These are phyloP conservation scores for Lochmaea crataegi DNA, from an alignment of 2,888 invertebrate genomes.

Conservation along the genomic window DNA sequence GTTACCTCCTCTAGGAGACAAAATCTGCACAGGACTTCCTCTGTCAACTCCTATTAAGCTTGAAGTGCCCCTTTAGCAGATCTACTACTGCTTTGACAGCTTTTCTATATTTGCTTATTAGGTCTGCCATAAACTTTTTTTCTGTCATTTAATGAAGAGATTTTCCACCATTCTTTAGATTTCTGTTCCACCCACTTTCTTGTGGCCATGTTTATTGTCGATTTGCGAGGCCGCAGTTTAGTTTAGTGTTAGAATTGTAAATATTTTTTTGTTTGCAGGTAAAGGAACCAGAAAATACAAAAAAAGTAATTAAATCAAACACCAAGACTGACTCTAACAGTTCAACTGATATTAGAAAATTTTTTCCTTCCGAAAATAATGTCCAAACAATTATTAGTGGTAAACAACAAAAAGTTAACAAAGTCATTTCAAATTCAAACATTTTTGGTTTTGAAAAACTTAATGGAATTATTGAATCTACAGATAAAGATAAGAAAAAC, in stretches of 20 bases:
- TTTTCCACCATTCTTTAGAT: too few relatives aligned
- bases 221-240: too few relatives aligned
- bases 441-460: slow-evolving; percentile 52
- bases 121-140: too few relatives aligned
- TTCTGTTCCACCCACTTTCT: neutral
- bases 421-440: slow-evolving; percentile 48
- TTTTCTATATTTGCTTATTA: too few relatives aligned
- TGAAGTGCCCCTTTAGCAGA: too few relatives aligned
- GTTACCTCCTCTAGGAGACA: too few relatives aligned
- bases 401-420: slow-evolving; percentile 38
- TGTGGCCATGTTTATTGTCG: too few relatives aligned
- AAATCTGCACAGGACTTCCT: too few relatives aligned
- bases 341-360: slow-evolving; percentile 53
- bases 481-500: slow-evolving; percentile 8
- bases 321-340: slow-evolving; percentile 41
- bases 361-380: slow-evolving; percentile 44
- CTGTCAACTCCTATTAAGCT: too few relatives aligned
- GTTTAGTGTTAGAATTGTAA: neutral
- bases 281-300: slow-evolving; percentile 52
- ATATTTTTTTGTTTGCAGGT: slow-evolving; percentile 44
- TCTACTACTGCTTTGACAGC: too few relatives aligned
- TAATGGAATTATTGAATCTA: slow-evolving; percentile 24
- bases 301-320: slow-evolving; percentile 45
- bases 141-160: too few relatives aligned
- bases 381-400: slow-evolving; percentile 40